Base-by-base conservation (phyloP, 2,113 vertebrate species). In the Sisor rabdophorus region DNA sequence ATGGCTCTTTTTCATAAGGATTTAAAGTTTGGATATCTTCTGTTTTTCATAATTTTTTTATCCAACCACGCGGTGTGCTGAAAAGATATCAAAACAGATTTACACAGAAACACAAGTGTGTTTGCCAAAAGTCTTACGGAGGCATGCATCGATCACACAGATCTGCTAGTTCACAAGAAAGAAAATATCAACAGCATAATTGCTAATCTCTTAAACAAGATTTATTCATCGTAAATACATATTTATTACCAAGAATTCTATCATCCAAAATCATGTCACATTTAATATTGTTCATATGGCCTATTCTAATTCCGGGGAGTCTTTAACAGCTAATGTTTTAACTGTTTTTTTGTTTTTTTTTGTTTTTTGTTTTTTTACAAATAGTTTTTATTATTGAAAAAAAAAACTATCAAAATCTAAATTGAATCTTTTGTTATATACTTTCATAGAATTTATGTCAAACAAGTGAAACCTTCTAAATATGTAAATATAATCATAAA, bases 11-110 rank as follows among this genome's bases (percentile, higher is more conserved):
- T 79, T 82, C 55, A 64, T 71, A 68, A 36, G 73, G 32, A 65
- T 64, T 36, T 48, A 24, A 28, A 64, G 36, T 65, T 73, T 54
- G 15, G 22, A 75, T 50, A 4, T 59, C 20, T 36, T 20, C 8
- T 20, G 16, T 26, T 44, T 65, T 19, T 67, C 32, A 30, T 59
- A 19, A 61, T 77, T 63, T 44, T 83, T 82, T 84, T 73, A 84
- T 84, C 79, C 87, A 87, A 81, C 87, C 88, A 86, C 85, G 86
- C 84, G 77, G 76, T 80, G 79, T 77, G 73, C 78, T 81, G 74
- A 36, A 71, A 80, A 80, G 82, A 86, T 84, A 83, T 81, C 76
- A 69, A 53, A 65, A 59, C 79, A 71, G 74, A 76, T 86, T 78
- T 24, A 22, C 83, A 83, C 83, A 70, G 54, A 65, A 85, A 84